phyloP scores from a whole-genome alignment of 2,113 vertebrate genomes.

The Corvus hawaiiensis region DNA sequence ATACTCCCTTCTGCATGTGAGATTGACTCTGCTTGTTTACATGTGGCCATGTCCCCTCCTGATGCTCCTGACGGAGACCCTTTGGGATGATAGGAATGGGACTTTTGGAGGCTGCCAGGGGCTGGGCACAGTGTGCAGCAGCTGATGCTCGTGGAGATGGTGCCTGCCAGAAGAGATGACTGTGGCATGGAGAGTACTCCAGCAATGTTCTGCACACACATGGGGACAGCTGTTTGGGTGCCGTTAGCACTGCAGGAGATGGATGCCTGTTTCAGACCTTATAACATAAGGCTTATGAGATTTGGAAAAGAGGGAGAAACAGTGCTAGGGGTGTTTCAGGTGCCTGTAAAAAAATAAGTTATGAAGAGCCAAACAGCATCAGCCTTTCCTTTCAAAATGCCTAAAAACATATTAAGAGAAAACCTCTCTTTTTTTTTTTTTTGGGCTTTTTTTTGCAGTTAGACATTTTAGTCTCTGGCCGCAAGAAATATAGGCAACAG shows the following conservation, averaged over 20 bases:
- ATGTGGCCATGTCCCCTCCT: background rate
- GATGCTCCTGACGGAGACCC: background rate
- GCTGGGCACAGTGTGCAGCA: background rate
- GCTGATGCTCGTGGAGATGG: background rate
- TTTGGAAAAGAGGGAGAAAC: background rate
- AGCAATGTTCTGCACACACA: accelerated
- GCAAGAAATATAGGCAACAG: background rate
- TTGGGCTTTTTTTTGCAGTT: background rate
- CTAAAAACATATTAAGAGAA: background rate
- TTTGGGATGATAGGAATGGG: background rate
- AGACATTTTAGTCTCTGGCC: background rate
- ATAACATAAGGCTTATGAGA: background rate
- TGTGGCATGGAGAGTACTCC: background rate
- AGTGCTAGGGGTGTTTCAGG: background rate
- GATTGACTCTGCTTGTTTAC: background rate
- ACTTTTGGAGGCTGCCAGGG: background rate
- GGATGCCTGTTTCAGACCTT: background rate
- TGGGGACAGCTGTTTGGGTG: background rate
- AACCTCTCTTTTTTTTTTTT: accelerated
- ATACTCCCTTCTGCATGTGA: accelerated
- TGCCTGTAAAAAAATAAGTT: background rate
- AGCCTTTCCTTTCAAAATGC: background rate
- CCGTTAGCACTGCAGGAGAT: background rate
- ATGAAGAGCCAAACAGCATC: background rate
- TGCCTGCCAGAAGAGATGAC: background rate